These are phyloP conservation scores for Cyanocitta stelleri DNA, from an alignment of 2,113 vertebrate species.

Conservation along the genomic window DNA sequence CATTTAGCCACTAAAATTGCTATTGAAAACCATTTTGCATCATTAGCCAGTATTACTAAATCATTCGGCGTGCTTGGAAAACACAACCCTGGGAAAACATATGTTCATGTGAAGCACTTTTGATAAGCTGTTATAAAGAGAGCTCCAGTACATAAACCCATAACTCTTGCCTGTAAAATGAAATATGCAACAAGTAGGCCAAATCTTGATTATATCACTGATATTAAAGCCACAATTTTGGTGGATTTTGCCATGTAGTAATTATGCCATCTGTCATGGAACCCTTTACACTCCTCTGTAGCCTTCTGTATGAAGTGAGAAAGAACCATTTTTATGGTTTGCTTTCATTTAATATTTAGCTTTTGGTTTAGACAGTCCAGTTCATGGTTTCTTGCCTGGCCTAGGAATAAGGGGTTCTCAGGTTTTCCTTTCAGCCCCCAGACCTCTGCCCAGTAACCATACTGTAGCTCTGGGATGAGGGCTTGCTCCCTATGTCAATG, in stretches of 20 bases:
- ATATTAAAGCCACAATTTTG: neutral
- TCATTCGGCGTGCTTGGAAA: constrained; percentile 41
- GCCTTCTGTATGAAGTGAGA: neutral
- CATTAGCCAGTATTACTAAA: constrained; percentile 64
- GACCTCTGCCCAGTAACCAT: neutral
- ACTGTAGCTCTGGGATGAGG: neutral
- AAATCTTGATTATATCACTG: neutral
- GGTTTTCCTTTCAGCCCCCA: neutral
- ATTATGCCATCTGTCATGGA: neutral
- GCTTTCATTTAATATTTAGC: neutral
- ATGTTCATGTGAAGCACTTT: constrained; percentile 49
- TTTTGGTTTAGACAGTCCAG: neutral
- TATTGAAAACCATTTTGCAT: constrained; percentile 68
- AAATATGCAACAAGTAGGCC: constrained; percentile 43
- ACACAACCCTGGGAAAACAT: constrained; percentile 65
- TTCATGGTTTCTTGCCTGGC: neutral
- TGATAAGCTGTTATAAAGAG: constrained; percentile 59
- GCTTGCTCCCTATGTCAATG: neutral
- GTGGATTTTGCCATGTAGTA: neutral
- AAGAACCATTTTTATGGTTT: neutral
- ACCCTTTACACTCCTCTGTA: neutral
- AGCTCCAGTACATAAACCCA: constrained; percentile 39
- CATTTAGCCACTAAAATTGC: constrained; percentile 65
- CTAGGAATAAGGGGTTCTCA: neutral
- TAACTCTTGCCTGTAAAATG: constrained; percentile 23